Base-by-base conservation (phyloP, 2,113 vertebrate species). In the Elaphurus davidianus region DNA sequence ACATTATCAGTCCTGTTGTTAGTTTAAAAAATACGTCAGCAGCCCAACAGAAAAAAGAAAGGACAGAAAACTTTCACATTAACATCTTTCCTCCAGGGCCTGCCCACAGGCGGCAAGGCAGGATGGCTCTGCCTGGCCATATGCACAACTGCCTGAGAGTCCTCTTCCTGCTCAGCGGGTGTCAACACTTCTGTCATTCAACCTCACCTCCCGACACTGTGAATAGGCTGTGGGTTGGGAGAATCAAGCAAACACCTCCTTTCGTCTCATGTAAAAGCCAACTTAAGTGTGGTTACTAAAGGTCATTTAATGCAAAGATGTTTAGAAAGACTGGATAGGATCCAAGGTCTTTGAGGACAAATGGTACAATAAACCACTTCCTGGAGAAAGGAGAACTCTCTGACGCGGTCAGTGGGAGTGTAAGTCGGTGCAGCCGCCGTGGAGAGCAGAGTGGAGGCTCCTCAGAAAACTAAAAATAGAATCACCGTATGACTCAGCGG, bases 371-470 rank as follows among this genome's bases (percentile, higher is more conserved):
- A 33, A 87, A 4, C 6, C 12, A 10, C 12, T 28, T 62, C 8
- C 17, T 82, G 45, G 16, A 50, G 78, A 81, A 81, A 81, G 33
- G 16, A 28, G 45, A 50, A 2, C 78, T 5, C 78, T 81, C 45
- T 1, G 0, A 21, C 1, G 0, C 0, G 0, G 78, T 21, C 19
- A 45, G 28, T 50, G 45, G 45, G 78, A 81, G 28, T 33, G 9
- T 50, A 81, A 33, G 16, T 12, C 19, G 45, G 45, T 81, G 45
- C 45, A 50, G 16, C 9, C 45, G 33, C 78, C 19, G 8, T 81
- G 45, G 9, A 6, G 78, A 81, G 10, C 78, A 81, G 28, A 19
- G 45, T 21, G 78, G 78, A 21, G 78, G 2, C 16, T 6, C 45
- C 78, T 81, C 45, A 33, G 9, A 81, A 45, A 33, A 81, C 14